Percentiles rank a stretch among this genome's conserved stretches.
These are phyloP conservation scores for Procavia capensis DNA, from an alignment of 2,113 vertebrate species.

Conservation along the genomic window DNA sequence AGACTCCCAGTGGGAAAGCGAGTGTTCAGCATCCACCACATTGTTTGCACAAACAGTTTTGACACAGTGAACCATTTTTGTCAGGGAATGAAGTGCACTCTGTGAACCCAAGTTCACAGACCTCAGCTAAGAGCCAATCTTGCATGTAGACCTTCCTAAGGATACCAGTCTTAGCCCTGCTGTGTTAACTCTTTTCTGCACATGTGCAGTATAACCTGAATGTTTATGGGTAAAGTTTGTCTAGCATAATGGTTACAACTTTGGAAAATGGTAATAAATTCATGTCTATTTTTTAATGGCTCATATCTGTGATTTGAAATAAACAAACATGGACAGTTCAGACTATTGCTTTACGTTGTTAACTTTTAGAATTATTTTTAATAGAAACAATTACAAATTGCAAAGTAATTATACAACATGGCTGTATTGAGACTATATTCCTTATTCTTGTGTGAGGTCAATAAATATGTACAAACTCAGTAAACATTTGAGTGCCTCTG, in stretches of 20 bases:
- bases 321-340: conserved; percentile 5
- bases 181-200: not conserved
- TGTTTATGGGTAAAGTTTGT: not conserved
- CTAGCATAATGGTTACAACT: not conserved
- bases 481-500: not conserved
- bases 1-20: not conserved
- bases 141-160: not conserved
- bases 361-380: conserved; percentile 30
- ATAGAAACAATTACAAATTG: not conserved
- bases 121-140: not conserved
- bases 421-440: not conserved
- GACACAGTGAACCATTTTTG: not conserved
- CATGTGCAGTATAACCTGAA: not conserved
- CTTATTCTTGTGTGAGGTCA: not conserved
- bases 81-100: not conserved
- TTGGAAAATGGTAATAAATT: conserved; percentile 27
- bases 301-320: not conserved
- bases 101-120: not conserved
- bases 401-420: not conserved
- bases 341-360: not conserved
- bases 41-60: not conserved
- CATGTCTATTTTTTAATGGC: conserved; percentile 7
- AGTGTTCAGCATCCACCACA: not conserved
- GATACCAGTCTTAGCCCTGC: not conserved
- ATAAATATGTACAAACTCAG: not conserved